Conservation (phyloP, 2,113 vertebrate genomes). For the Corythaixoides concolor region DNA sequence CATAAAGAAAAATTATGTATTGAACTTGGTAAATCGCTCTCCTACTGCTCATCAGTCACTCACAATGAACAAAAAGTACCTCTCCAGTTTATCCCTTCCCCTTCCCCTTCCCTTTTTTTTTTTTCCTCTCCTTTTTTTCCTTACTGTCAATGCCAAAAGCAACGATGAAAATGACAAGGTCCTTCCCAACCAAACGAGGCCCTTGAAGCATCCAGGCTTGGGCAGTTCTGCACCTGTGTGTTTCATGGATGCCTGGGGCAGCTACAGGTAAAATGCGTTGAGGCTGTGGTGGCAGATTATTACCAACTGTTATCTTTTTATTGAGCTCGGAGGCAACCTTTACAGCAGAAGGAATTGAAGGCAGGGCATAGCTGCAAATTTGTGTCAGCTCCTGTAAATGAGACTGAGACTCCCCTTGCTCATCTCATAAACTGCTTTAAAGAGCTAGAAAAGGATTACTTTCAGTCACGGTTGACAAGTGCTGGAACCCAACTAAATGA, state of each 20-base stretch:
- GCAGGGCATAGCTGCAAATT: constrained; percentile 2
- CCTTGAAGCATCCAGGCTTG: background rate
- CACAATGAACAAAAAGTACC: background rate
- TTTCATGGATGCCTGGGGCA: background rate
- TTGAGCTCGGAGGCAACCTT: background rate
- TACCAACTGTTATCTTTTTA: background rate
- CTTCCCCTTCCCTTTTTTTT: background rate
- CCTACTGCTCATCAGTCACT: background rate
- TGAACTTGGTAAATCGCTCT: background rate
- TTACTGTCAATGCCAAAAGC: background rate
- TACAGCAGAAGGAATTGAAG: background rate
- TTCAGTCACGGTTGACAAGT: background rate
- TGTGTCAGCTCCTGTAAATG: constrained; percentile 15
- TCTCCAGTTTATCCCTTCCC: background rate
- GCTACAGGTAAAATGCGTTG: background rate
- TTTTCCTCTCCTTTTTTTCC: background rate
- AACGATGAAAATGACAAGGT: background rate
- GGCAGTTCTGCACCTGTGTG: background rate
- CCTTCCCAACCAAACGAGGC: background rate
- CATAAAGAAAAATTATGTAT: background rate
- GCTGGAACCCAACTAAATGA: background rate
- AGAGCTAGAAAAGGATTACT: constrained; percentile 7
- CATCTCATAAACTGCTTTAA: background rate
- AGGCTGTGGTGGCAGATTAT: background rate
- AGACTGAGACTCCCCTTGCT: background rate